Conservation (phyloP, 2,797 vertebrate genomes). For the Myripristis murdjan region DNA sequence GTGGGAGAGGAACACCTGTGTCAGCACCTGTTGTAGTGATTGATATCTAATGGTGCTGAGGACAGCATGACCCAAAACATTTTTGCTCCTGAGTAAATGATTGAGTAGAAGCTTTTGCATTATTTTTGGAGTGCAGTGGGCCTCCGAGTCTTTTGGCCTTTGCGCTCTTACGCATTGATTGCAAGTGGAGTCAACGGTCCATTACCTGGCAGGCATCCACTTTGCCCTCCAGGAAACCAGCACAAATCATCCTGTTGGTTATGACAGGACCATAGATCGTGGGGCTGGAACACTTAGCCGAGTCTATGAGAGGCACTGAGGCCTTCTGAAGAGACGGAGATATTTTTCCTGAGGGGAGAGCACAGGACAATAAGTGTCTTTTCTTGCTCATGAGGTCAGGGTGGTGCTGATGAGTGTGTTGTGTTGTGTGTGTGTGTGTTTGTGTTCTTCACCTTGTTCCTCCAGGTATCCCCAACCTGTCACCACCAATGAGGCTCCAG, state of each 20-base stretch:
- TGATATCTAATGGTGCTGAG: no score
- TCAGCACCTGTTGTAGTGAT: no score
- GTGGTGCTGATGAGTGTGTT: neutral
- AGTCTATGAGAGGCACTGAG: conserved; percentile 80
- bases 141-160: no score
- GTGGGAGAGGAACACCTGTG: no score
- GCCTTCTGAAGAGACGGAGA: conserved; percentile 89
- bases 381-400: no score
- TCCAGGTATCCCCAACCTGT: conserved; percentile 91
- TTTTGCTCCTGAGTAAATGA: no score
- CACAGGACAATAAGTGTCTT: neutral
- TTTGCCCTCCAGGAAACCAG: conserved; percentile 84
- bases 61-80: no score
- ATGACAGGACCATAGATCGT: conserved; percentile 83
- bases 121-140: no score
- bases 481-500: conserved; percentile 75
- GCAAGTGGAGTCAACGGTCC: neutral
- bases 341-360: conserved; percentile 67
- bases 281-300: conserved; percentile 79
- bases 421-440: neutral
- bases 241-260: conserved; percentile 91
- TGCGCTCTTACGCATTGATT: neutral
- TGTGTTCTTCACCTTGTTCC: conserved; percentile 80
- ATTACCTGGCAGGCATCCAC: conserved; percentile 94
- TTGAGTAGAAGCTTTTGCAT: no score